A percentile compares a stretch with the other conserved stretches of the same genome.
These are phyloP conservation scores for Meiosimyza decipiens DNA, from an alignment of 2,888 invertebrate species.

Conservation along the genomic window DNA sequence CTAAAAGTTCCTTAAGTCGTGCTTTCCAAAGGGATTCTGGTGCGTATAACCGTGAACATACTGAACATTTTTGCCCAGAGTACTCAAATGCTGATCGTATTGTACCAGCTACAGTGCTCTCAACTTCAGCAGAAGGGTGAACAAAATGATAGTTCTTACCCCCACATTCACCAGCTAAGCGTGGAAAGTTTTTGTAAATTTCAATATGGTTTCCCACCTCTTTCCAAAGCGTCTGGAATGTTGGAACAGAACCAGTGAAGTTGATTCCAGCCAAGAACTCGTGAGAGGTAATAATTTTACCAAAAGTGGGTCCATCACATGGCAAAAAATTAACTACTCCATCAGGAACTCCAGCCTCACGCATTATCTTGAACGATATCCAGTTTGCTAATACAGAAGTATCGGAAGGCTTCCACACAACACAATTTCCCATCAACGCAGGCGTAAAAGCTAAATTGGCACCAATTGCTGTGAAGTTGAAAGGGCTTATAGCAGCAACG, in stretches of 20 bases:
- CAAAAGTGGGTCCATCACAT: constrained; percentile 91
- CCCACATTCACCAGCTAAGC: constrained; percentile 94
- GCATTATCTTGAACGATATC: constrained; percentile 88
- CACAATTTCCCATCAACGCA: constrained; percentile 90
- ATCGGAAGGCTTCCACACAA: constrained; percentile 98
- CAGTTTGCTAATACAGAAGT: constrained; percentile 96
- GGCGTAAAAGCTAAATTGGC: constrained; percentile 93
- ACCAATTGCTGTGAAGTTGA: constrained; percentile 99
- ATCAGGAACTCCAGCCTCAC: constrained; percentile 93
- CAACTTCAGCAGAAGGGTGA: constrained; percentile 87
- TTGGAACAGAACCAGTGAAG: constrained; percentile 96
- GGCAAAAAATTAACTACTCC: constrained; percentile 98
- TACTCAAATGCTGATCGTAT: constrained; percentile 95
- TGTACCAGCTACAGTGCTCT: constrained; percentile 82
- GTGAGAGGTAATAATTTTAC: constrained; percentile 83
- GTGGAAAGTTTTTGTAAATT: constrained; percentile 86
- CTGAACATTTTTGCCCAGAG: constrained; percentile 98
- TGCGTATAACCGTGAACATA: constrained; percentile 94
- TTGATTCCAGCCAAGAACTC: constrained; percentile 90
- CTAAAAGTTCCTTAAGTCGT: constrained; percentile 70
- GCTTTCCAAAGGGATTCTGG: constrained; percentile 84
- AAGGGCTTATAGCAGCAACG: constrained; percentile 95
- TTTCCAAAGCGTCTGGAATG: constrained; percentile 90
- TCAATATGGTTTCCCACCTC: constrained; percentile 88
- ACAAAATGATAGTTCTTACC: constrained; percentile 99